Evolutionary conservation across 1,140 invertebrate species (phyloP).

Genomic region (Archivesica marissinica): DNA sequence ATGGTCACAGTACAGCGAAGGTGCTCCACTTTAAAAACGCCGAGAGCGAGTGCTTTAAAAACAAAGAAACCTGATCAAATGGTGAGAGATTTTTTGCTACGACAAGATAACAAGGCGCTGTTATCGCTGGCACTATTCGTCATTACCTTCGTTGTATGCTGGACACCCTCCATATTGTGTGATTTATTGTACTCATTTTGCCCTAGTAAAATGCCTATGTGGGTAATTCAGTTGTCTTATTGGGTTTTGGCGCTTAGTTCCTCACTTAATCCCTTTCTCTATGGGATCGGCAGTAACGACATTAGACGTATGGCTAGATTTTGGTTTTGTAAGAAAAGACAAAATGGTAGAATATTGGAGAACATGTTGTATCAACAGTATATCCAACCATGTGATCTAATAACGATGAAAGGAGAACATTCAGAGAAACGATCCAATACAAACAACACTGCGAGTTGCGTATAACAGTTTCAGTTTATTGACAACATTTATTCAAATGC

Average conservation of each 20-base stretch:
- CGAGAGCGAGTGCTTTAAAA: slow-evolving; percentile 52
- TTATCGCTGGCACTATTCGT: slow-evolving; percentile 74
- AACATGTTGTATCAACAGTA: slow-evolving; percentile 41
- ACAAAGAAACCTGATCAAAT: slow-evolving; percentile 71
- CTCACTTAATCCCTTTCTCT: slow-evolving; percentile 78
- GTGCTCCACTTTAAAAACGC: slow-evolving; percentile 13
- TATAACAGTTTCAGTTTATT: too few relatives aligned
- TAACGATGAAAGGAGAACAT: slow-evolving; percentile 27
- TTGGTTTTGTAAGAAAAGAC: slow-evolving; percentile 53
- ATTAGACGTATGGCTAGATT: slow-evolving; percentile 71
- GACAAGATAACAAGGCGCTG: slow-evolving; percentile 78
- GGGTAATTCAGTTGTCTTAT: slow-evolving; percentile 64
- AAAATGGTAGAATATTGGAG: not conserved
- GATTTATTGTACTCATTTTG: slow-evolving; percentile 65
- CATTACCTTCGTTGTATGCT: slow-evolving; percentile 75
- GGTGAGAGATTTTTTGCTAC: slow-evolving; percentile 73
- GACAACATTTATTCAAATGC: too few relatives aligned
- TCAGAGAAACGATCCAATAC: too few relatives aligned
- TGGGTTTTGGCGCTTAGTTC: slow-evolving; percentile 76
- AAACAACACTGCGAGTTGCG: too few relatives aligned
- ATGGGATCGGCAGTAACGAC: slow-evolving; percentile 77
- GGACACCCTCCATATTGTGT: slow-evolving; percentile 74
- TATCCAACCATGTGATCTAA: slow-evolving; percentile 26
- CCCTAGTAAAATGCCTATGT: slow-evolving; percentile 60
- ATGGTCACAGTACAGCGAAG: slow-evolving; percentile 28